Evolutionary conservation across 1,140 invertebrate genomes (phyloP), one percentile per base, ranked within the genome.

Genomic region (Diabrotica undecimpunctata): DNA sequence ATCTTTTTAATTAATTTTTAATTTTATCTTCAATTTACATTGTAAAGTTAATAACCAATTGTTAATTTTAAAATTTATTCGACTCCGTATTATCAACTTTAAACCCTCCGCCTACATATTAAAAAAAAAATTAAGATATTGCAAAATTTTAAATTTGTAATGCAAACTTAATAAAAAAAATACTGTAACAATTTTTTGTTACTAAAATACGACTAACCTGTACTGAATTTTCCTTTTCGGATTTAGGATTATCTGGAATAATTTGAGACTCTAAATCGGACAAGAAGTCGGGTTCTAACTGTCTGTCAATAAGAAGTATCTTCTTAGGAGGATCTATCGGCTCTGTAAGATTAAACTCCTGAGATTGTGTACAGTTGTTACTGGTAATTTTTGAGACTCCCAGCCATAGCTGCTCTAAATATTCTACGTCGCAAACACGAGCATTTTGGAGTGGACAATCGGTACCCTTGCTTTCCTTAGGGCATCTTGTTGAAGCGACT

Each of bases 301-400:
- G 65, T 6, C 8, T 35, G 2, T 64, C 51, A 11, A 61, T n/a
- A n/a, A n/a, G n/a, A n/a, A n/a, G 54, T 52, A 54, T 11, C 36
- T 74, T 69, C 56, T 68, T 65, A 52, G 54, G 59, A 9, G 37
- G 41, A 12, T n/a, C 41, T 38, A 63, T 61, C 9, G 35, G 25
- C 6, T 38, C 14, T 57, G 51, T 36, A 0, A 66, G 59, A 9
- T 65, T 38, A 62, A 71, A 79, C 55, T 76, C 72, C 71, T 79
- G 77, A 11, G 72, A 71, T 11, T 56, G 14, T 6, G 78, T 79
- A 55, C 78, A 79, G 65, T 78, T 79, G 63, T 79, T 79, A 10
- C 58, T 59, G 11, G 77, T 74, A 11, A 78, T 76, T 66, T 76
- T 78, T 10, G 56, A 61, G 57, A 67, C 69, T 14, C 69, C 74